These are phyloP conservation scores for Dicrurus megarhynchus DNA, from an alignment of 2,113 vertebrate genomes.

Conservation along the genomic window DNA sequence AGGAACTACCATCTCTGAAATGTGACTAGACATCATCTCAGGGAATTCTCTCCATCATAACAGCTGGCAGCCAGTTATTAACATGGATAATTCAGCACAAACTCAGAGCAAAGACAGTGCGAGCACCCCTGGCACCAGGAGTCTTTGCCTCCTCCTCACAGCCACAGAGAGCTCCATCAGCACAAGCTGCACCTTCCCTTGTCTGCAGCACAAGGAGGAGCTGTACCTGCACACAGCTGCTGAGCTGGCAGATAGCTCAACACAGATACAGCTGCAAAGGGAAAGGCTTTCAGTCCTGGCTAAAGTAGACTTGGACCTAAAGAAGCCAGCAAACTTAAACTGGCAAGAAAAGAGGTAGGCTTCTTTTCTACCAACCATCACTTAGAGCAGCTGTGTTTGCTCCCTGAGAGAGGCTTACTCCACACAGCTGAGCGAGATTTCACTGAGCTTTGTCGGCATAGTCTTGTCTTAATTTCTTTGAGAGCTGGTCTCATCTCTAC, in stretches of 20 bases:
- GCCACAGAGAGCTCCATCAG: not conserved
- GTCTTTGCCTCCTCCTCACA: not conserved
- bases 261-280: not conserved
- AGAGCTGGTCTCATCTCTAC: not conserved
- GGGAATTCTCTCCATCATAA: not conserved
- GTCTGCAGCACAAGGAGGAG: rapidly evolving
- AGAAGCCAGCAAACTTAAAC: not conserved
- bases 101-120: not conserved
- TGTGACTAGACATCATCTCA: not conserved
- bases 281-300: not conserved
- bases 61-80: not conserved
- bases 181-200: not conserved
- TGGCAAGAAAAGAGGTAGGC: not conserved
- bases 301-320: not conserved
- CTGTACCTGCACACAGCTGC: rapidly evolving
- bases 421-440: not conserved
- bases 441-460: not conserved
- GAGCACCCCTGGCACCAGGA: not conserved
- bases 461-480: not conserved
- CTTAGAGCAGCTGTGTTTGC: not conserved
- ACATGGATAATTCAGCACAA: not conserved
- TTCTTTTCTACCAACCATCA: not conserved
- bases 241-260: not conserved
- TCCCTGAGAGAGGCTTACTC: not conserved
- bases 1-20: not conserved